phyloP scores from a whole-genome alignment of 2,888 invertebrate genomes.

The Kryphioiulus occultus region DNA sequence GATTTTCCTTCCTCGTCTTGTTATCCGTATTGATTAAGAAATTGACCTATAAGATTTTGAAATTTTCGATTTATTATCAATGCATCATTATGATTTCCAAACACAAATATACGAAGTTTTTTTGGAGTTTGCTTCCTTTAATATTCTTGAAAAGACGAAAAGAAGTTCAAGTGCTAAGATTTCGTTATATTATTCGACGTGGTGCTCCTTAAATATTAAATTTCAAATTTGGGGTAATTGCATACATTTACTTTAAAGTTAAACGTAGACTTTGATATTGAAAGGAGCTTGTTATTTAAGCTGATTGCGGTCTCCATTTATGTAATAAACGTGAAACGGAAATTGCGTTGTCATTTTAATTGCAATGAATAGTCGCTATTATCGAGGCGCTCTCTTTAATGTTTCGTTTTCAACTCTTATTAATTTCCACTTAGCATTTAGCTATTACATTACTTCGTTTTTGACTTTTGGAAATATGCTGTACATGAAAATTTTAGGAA shows the following conservation, averaged over 20 bases:
- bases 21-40: not conserved
- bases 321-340: constrained; percentile 15
- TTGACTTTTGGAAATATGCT: constrained; percentile 2
- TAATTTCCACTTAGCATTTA: not conserved
- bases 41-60: not conserved
- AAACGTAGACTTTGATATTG: not conserved
- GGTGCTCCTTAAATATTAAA: not conserved
- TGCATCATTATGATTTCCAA: too few relatives aligned
- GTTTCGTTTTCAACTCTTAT: not conserved
- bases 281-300: not conserved
- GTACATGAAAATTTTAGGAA: not conserved
- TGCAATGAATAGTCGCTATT: constrained; percentile 23
- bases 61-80: too few relatives aligned
- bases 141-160: too few relatives aligned
- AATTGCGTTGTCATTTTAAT: constrained; percentile 23
- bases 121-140: too few relatives aligned
- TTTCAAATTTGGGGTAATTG: not conserved
- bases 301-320: not conserved
- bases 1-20: too few relatives aligned
- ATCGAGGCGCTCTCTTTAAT: constrained; percentile 23
- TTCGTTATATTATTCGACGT: not conserved
- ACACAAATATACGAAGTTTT: too few relatives aligned
- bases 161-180: too few relatives aligned
- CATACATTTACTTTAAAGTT: not conserved
- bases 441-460: not conserved